Evolutionary conservation across 2,888 invertebrate genomes (phyloP).

Genomic region (Synergus umbraculus): DNA sequence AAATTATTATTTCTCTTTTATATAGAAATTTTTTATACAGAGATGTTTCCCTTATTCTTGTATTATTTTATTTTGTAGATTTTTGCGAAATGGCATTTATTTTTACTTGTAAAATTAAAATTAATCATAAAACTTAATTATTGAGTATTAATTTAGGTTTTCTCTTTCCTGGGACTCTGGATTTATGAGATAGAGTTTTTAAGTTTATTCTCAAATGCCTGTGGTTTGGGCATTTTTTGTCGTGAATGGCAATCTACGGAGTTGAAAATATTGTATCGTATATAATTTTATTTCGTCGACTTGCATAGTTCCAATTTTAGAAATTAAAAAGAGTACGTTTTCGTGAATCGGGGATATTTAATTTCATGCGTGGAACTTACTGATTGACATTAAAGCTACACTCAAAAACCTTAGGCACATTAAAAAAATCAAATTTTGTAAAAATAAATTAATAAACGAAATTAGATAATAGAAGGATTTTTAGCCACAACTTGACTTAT

Average conservation of each 20-base stretch:
- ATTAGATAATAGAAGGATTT: not conserved
- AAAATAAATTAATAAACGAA: not conserved
- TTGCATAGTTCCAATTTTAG: not conserved
- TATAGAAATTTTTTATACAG: not conserved
- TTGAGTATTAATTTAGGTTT: not conserved
- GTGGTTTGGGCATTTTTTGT: conserved; percentile 1
- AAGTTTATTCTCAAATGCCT: not conserved
- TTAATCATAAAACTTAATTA: not conserved
- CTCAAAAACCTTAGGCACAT: not conserved
- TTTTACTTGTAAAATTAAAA: too few species aligned
- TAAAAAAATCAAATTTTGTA: not conserved
- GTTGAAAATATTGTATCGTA: conserved; percentile 17
- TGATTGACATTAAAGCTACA: not conserved
- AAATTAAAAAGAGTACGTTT: conserved; percentile 7
- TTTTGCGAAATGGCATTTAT: conserved; percentile 8
- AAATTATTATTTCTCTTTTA: conserved; percentile 6
- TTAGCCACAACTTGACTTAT: not conserved
- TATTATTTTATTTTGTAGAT: not conserved
- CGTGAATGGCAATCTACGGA: conserved; percentile 1
- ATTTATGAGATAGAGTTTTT: conserved; percentile 22
- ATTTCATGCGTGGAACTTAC: not conserved
- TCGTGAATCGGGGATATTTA: not conserved
- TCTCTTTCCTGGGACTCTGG: conserved; percentile 16
- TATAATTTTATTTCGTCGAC: not conserved
- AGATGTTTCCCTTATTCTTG: too few species aligned